Evolutionary conservation across 2,888 invertebrate species (phyloP), one percentile per base, ranked within the genome.

Genomic region (Cephus spinipes): DNA sequence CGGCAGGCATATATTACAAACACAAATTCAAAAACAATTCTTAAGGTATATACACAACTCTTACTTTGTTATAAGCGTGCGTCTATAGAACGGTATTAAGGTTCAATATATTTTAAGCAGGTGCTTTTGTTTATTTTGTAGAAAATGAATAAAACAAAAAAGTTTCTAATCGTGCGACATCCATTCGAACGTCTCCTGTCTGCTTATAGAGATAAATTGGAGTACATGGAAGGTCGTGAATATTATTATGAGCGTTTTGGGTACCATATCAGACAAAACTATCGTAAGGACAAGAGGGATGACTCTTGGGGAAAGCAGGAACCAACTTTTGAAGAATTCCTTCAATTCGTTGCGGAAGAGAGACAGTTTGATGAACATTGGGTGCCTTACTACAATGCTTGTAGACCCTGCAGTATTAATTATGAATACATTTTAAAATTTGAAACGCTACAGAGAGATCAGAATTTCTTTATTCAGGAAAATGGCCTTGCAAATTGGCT

Each of bases 141-240:
- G 88, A 84, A 83, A 35, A 75, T 89, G 76, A 81, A 77, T n/a
- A 74, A 40, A 33, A 87, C 87, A 9, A 86, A 81, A 78, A 89
- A 82, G 68, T 89, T 89, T 69, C 73, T 93, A 33, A 92, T 94
- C 77, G 93, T 93, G 1, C 87, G 93, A 23, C 92, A 93, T 85
- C 93, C 94, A 3, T 92, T 93, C 76, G 93, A 93, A 83, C 88
- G 93, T 71, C 84, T 93, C 12, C 84, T 94, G 40, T 93, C 93
- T 30, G 93, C 93, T 0, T 94, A 92, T 80, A 89, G 92, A 79
- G 93, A 93, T 83, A 93, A 94, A 87, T 91, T 94, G 80, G 91
- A 90, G 75, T 82, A 87, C 68, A 87, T 87, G 75, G 83, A 85
- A 79, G 87, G 86, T 33, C 85, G 88, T 77, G 87, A 89, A 79